Base-by-base conservation (phyloP, 2,113 vertebrate species). In the Indicator indicator region DNA sequence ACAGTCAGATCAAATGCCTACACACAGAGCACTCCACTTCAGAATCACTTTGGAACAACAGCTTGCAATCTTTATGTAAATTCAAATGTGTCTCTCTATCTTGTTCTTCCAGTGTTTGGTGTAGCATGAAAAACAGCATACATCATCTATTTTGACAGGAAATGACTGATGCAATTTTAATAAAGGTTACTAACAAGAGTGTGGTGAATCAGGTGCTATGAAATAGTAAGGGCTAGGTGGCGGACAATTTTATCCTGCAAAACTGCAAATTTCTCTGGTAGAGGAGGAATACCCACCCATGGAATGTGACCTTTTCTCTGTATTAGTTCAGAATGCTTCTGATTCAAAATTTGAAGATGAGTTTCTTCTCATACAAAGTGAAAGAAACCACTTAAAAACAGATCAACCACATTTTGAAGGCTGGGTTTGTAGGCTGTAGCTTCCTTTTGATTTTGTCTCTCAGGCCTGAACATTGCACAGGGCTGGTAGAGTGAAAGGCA, bases 21-120 rank as follows among this genome's bases (percentile, higher is more conserved):
- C 97, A 97, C 96, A 78, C 87, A 88, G 95, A 93, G 91, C 93
- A 90, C 92, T 91, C 93, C 92, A 95, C 95, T 97, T 97, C 97
- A 96, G 97, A 97, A 97, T 97, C 95, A 94, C 96, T 97, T 95
- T 95, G 91, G 95, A 98, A 98, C 97, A 98, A 98, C 97, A 98
- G 98, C 98, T 98, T 98, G 91, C 96, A 97, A 95, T 97, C 96
- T 98, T 96, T 95, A 97, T 98, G 96, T 96, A 97, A 98, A 98
- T 98, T 93, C 89, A 83, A 70, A 91, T 75, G 73, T 69, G 72
- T 95, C 75, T 86, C 46, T 96, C 93, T 96, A 54, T 97, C 93
- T 95, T 86, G 95, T 90, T 90, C 93, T 96, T 84, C 48, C 67
- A 91, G 92, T 79, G 90, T 95, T 96, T 91, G 89, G 86, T 69